Base-by-base conservation (phyloP, 2,113 vertebrate species). In the Pygoscelis antarcticus region DNA sequence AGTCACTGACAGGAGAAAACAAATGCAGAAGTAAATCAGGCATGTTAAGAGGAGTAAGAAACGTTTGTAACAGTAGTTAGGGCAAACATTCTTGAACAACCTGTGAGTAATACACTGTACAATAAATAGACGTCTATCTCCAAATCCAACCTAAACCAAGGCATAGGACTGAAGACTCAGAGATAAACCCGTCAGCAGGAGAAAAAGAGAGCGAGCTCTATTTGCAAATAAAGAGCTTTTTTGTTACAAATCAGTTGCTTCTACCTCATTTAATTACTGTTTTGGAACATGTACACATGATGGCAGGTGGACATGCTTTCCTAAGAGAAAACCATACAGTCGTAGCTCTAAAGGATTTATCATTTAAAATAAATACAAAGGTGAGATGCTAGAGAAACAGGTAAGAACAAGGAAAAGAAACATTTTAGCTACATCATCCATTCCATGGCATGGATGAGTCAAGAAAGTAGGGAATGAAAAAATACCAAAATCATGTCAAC, bases 1-100 rank as follows among this genome's bases (percentile, higher is more conserved):
- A 16, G 38, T 4, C 42, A 27, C 0, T 27, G n/a, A 38, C 0
- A 46, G 17, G 36, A 87, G 71, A 7, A 25, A n/a, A 71, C 5
- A 52, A 23, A 40, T 1, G 20, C 0, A 91, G 47, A 74, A 30
- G 49, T 16, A 52, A 20, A 54, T 12, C 13, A 40, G 22, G 38
- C 7, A 4, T 0, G 6, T 32, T 15, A 38, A 61, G 29, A 81
- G 36, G 34, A 78, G 42, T 12, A 19, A 13, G 7, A 75, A 76
- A 40, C 1, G 2, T 22, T 13, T 54, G 34, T 18, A 68, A 25
- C 0, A 57, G 40, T 1, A 55, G 26, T 17, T n/a, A 46, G 34
- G 51, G 29, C 20, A 92, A 82, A 64, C 10, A 20, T 7, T 55
- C 52, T 2, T 34, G 8, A 86, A 44, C 36, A 80, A 25, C 11